Evolutionary conservation across 2,797 vertebrate species (phyloP), one percentile per base, ranked within the genome.

Genomic region (Chelonia mydas): DNA sequence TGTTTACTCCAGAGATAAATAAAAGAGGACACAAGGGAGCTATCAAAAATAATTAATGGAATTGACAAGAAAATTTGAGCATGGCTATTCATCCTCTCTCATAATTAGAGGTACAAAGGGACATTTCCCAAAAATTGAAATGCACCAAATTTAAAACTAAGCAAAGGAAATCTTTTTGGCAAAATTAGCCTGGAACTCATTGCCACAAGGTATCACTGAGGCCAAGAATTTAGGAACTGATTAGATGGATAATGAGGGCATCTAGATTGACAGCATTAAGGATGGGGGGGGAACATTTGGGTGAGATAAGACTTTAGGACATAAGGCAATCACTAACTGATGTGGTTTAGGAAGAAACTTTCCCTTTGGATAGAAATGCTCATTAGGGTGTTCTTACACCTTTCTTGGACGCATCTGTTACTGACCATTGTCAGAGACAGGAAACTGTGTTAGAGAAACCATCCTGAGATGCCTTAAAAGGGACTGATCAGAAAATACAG

Each of bases 201-300:
- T 0, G 0, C 27, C 47, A 12, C 7, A 53, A 81, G 65, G 7
- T 2, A 6, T 49, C 37, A 72, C 86, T 77, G 50, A 84, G 96
- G 77, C 11, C 54, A 54, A 84, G 28, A 82, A 19, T 23, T 45
- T 33, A 28, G 15, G 33, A 51, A 1, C 49, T 87, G 50, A 53
- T 37, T 47, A 50, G 6, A n/a, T 28, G 2, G 21, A 5, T 28
- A 5, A 28, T 0, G 0, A 83, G 17, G 47, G 31, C 45, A 47
- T 2, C 49, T 78, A 88, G 72, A 65, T 6, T 41, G 72, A 37
- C 31, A 81, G 21, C 3, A 28, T 11, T 65, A 57, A 87, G 74
- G 13, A 81, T 79, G 87, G 88, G 6, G 80, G 80, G 57, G 47
- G 86, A 50, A 74, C 81, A 82, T 76, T 16, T 79, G 37, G n/a